Evolutionary conservation across 1,140 invertebrate species (phyloP).

Genomic region (Pseudomyrmex cubaensis): DNA sequence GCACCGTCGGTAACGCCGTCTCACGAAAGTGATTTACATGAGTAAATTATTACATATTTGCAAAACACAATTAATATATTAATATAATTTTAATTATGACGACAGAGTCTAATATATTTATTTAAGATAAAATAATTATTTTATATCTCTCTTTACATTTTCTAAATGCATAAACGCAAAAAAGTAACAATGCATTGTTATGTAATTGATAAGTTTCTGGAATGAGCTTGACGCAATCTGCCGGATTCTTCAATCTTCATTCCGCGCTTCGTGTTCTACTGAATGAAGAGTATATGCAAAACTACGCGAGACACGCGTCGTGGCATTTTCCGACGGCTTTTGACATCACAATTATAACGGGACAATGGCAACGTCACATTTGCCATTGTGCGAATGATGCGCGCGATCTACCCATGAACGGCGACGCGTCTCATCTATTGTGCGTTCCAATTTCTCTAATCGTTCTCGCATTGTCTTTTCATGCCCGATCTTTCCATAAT

Average conservation of each 20-base stretch:
- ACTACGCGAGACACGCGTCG: background rate
- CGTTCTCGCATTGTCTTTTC: slow-evolving; percentile 55
- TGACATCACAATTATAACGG: slow-evolving; percentile 24
- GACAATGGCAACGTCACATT: background rate
- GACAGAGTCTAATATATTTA: background rate
- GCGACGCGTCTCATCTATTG: slow-evolving; percentile 12
- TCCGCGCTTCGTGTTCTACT: background rate
- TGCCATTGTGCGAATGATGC: background rate
- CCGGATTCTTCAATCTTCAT: too few species aligned
- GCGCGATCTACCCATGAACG: background rate
- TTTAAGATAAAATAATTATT: too few species aligned
- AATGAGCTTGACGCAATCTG: too few species aligned
- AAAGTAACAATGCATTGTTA: too few species aligned
- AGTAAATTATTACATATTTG: background rate
- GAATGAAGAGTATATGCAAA: background rate
- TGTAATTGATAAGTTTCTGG: too few species aligned
- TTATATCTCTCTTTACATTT: too few species aligned
- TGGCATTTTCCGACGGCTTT: background rate
- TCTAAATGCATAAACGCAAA: too few species aligned
- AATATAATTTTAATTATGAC: background rate
- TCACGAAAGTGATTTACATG: background rate
- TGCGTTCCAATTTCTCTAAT: slow-evolving; percentile 53
- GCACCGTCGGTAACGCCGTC: slow-evolving; percentile 57
- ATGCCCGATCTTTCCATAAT: slow-evolving; percentile 69
- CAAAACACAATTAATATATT: too few species aligned